phyloP scores from a whole-genome alignment of 2,888 invertebrate genomes.

The Sesia bembeciformis region DNA sequence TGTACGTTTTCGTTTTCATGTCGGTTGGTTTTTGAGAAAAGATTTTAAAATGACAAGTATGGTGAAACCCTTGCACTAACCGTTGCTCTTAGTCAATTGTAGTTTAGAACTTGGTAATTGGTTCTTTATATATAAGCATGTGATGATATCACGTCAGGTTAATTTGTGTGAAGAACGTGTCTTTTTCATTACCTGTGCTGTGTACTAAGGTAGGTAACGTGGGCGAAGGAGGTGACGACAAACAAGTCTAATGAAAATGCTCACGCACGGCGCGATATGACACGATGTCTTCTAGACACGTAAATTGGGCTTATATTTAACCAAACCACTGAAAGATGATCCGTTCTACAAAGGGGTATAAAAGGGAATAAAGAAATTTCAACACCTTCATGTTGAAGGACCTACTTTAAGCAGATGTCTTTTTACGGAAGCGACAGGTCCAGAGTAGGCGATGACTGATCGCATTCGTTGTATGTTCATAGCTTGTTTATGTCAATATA shows the following conservation, averaged over 20 bases:
- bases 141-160: background rate
- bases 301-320: background rate
- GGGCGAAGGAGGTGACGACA: slow-evolving; percentile 10
- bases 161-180: background rate
- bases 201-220: background rate
- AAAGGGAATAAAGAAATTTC: background rate
- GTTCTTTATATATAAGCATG: background rate
- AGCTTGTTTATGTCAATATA: background rate
- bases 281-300: background rate
- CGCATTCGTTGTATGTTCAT: background rate
- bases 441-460: slow-evolving; percentile 7
- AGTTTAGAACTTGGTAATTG: background rate
- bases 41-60: too few relatives aligned
- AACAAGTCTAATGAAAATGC: slow-evolving; percentile 2
- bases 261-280: background rate
- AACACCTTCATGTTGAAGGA: background rate
- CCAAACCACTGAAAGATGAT: background rate
- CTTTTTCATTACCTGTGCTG: background rate
- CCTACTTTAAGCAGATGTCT: background rate
- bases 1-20: too few relatives aligned
- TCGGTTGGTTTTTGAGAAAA: too few relatives aligned
- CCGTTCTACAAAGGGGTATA: background rate
- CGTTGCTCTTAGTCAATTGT: too few relatives aligned
- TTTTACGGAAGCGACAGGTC: background rate
- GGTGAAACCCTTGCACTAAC: too few relatives aligned